Evolutionary conservation across 2,888 invertebrate species (phyloP).

Genomic region (Dascillus cervinus): DNA sequence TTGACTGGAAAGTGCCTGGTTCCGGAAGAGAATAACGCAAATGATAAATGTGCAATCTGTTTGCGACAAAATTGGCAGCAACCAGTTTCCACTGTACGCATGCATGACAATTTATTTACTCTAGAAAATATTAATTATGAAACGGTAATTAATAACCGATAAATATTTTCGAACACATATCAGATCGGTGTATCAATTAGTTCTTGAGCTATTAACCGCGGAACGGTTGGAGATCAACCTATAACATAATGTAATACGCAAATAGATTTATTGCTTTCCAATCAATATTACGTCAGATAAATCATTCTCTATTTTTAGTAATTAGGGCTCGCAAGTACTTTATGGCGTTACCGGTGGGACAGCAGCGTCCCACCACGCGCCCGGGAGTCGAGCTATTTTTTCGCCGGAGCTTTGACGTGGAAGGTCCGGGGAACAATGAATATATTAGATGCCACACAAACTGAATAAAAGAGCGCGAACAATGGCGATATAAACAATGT

Average conservation of each 20-base stretch:
- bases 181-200: constrained; percentile 25
- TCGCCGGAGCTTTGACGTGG: too few species aligned
- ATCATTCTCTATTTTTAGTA: constrained; percentile 6
- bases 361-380: too few species aligned
- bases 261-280: constrained; percentile 15
- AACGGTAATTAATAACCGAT: constrained; percentile 14
- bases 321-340: too few species aligned
- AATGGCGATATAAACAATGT: constrained; percentile 44
- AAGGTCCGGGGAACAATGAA: constrained; percentile 41
- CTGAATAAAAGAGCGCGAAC: constrained; percentile 41
- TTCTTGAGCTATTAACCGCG: constrained; percentile 16
- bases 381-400: too few species aligned
- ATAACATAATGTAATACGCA: not conserved
- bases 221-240: not conserved
- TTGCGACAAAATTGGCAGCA: too few species aligned
- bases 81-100: not conserved
- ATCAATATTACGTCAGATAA: constrained; percentile 14
- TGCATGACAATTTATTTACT: constrained; percentile 5
- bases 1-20: too few species aligned
- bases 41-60: too few species aligned
- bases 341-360: too few species aligned
- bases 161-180: constrained; percentile 24
- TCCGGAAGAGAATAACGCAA: too few species aligned
- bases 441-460: constrained; percentile 42
- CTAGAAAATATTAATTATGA: constrained; percentile 7